Conservation (phyloP, 2,888 invertebrate genomes). For the Drosophila prolongata region DNA sequence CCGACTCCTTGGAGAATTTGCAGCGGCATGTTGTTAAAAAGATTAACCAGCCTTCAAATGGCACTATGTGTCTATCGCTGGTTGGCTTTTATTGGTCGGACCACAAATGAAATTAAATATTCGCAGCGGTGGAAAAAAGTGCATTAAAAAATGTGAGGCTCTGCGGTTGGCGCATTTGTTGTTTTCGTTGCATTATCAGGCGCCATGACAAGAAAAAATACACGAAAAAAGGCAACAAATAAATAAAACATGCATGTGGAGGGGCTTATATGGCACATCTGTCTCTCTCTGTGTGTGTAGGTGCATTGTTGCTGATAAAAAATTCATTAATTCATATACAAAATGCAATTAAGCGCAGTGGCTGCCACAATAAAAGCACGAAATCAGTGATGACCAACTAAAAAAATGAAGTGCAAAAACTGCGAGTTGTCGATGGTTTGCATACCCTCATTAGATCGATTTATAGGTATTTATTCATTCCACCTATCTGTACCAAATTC, state of each 20-base stretch:
- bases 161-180: constrained; percentile 67
- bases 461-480: neutral
- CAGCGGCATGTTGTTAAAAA: neutral
- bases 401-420: constrained; percentile 30
- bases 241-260: constrained; percentile 58
- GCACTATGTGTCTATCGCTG: constrained; percentile 29
- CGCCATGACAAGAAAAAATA: constrained; percentile 44
- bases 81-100: constrained; percentile 26
- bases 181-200: constrained; percentile 74
- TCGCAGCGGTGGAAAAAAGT: constrained; percentile 39
- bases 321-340: constrained; percentile 81
- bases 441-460: constrained; percentile 38
- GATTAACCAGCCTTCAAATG: constrained; percentile 28
- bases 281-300: constrained; percentile 49
- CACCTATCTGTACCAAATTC: neutral
- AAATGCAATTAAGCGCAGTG: constrained; percentile 81
- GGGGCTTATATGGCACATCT: constrained; percentile 44
- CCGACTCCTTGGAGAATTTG: neutral
- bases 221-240: constrained; percentile 50
- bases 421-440: constrained; percentile 35
- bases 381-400: constrained; percentile 37
- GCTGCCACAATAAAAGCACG: constrained; percentile 63
- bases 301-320: constrained; percentile 68
- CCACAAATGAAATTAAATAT: constrained; percentile 77
- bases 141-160: constrained; percentile 44